Evolutionary conservation across 2,888 invertebrate species (phyloP).

Genomic region (Pediacus dermestoides): DNA sequence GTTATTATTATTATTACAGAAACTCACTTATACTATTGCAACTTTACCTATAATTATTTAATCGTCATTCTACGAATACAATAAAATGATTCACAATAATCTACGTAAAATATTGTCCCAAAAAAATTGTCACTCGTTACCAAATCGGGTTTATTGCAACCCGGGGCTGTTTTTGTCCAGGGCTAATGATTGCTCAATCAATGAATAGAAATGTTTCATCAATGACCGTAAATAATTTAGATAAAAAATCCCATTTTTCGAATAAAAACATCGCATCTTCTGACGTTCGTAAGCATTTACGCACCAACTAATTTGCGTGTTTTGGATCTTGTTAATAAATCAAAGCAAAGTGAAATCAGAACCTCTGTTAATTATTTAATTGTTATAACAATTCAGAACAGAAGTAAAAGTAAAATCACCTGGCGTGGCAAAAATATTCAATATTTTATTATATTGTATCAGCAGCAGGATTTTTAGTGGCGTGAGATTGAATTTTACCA

Average conservation of each 20-base stretch:
- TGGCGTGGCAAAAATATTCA: constrained; percentile 32
- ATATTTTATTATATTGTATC: constrained; percentile 21
- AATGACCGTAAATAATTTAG: too few species aligned
- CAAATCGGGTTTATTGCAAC: constrained; percentile 1
- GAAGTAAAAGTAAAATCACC: constrained; percentile 47
- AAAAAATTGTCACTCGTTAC: constrained; percentile 2
- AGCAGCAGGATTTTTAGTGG: too few species aligned
- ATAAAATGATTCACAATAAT: constrained; percentile 3
- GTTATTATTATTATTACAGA: constrained; percentile 5
- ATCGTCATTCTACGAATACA: not conserved
- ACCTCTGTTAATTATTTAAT: constrained; percentile 48
- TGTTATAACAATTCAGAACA: constrained; percentile 47
- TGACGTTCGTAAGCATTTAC: constrained; percentile 4
- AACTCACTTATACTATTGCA: constrained; percentile 2
- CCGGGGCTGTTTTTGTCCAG: too few species aligned
- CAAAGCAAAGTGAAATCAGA: constrained; percentile 44
- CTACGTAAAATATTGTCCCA: too few species aligned
- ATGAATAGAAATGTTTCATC: too few species aligned
- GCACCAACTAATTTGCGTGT: constrained; percentile 27
- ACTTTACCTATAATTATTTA: constrained; percentile 4
- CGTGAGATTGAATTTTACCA: too few species aligned
- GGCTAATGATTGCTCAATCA: too few species aligned
- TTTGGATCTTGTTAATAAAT: constrained; percentile 31
- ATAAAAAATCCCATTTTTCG: too few species aligned
- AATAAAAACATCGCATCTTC: too few species aligned